Evolutionary conservation across 2,113 vertebrate genomes (phyloP).

Genomic region (Prunella himalayana): DNA sequence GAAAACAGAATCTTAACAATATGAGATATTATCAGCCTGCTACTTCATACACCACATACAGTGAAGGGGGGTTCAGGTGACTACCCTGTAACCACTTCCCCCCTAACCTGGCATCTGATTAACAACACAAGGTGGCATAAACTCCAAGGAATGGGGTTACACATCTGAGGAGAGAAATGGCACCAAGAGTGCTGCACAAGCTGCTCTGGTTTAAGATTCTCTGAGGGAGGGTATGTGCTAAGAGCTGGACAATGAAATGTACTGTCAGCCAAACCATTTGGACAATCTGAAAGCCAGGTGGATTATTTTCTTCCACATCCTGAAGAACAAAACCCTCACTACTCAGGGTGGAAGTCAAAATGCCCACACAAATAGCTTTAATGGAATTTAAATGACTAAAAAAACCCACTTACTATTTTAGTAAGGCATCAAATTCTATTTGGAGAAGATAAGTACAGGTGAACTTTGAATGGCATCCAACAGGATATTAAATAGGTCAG

Average conservation of each 20-base stretch:
- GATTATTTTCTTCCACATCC: not conserved
- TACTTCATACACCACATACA: not conserved
- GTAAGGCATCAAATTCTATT: not conserved
- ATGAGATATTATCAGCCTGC: not conserved
- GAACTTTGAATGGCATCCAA: not conserved
- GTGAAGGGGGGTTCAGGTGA: not conserved
- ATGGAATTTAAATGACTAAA: not conserved
- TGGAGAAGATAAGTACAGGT: not conserved
- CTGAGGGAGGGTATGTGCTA: not conserved
- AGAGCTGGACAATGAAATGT: not conserved
- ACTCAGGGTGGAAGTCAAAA: not conserved
- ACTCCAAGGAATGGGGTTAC: not conserved
- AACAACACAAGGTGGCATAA: not conserved
- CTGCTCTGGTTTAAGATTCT: not conserved
- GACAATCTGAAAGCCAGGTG: not conserved
- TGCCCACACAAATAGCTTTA: not conserved
- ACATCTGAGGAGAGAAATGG: not conserved
- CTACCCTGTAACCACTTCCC: not conserved
- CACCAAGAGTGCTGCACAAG: not conserved
- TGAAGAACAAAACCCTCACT: not conserved
- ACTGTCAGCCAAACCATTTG: not conserved
- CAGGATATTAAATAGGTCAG: not conserved
- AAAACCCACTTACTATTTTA: not conserved
- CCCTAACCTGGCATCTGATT: not conserved
- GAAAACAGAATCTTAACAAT: not conserved